Base-by-base conservation (phyloP, 2,113 vertebrate species). In the Tamias sibiricus region DNA sequence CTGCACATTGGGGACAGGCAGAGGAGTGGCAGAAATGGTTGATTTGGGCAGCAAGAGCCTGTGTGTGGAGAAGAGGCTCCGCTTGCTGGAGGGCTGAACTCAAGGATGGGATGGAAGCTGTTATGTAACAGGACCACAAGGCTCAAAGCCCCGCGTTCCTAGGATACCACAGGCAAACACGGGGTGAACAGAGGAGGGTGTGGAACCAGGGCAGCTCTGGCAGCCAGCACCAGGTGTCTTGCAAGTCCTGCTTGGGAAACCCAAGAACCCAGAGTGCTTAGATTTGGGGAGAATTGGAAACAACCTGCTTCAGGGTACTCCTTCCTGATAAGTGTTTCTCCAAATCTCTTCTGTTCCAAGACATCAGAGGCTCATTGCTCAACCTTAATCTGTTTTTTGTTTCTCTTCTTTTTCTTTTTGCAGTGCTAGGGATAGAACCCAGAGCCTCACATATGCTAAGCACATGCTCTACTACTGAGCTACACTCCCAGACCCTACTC, bases 51-150 rank as follows among this genome's bases (percentile, higher is more conserved):
- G 90, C 30, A 59, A 81, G 49, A 40, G 44, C 87, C 87, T 0
- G 4, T 6, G 85, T 91, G 76, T 91, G 68, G 77, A 72, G 87
- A 66, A 81, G n/a, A 81, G 68, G 77, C 75, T 94, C 84, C 1
- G 14, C 87, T 54, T 4, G 14, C 82, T 2, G 32, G 94, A 94
- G 95, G 90, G 94, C 92, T 96, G 82, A 49, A 86, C 97, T 96
- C 82, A 22, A 19, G 49, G 37, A 77, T 37, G 97, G 95, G 95
- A 47, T 94, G 74, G 71, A 72, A 69, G 87, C 80, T 82, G 95
- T 98, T 98, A 98, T 98, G 95, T 98, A 98, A 98, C 95, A 87
- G 93, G 93, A 90, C 87, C 95, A 95, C 90, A 80, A 64, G 96
- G 94, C 91, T 91, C 1, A 0, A 40, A 94, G 86, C 57, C 93